Evolutionary conservation across 1,140 invertebrate genomes (phyloP), one percentile per base, ranked within the genome.

Genomic region (Anastrepha ludens): DNA sequence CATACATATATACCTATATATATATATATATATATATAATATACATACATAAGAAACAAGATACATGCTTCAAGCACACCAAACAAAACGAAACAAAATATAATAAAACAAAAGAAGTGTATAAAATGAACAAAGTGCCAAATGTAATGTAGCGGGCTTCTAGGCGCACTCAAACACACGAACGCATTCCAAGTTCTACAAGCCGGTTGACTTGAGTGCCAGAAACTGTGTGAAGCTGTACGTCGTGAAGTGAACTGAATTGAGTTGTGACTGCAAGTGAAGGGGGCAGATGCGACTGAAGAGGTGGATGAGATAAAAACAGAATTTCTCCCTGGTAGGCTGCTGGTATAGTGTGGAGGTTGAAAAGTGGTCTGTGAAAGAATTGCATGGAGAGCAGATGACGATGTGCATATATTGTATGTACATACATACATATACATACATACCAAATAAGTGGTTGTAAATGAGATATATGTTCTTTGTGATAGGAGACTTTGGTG

Each of bases 121-220:
- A 81, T 81, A 55, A 81, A 81, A 81, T 55, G 47, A 81, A 81
- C 47, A 81, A 81, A 81, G 74, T 81, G 74, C 74, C 74, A 50
- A 55, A 55, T 81, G 74, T 81, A 86, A 86, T 86, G 59, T 60
- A 86, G 85, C 62, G 29, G 11, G 39, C 85, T 65, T 86, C 58
- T 65, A 86, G 85, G 62, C 85, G 62, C 59, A 86, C 41, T 58
- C 81, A 78, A 6, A 78, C 70, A 78, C 20, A 20, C 39, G 6
- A 6, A 78, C 70, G 17, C 70, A 78, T 39, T 17, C 13, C 44
- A 7, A 85, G 20, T 2, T 5, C 60, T 62, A 6, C 64, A 39
- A 81, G 47, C 47, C 15, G 74, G 74, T 81, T 81, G 44, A 81
- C 47, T 55, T 58, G 74, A 81, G 74, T 81, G 74, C 74, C 47